Percentiles rank a stretch among this genome's conserved stretches.
Evolutionary conservation across 2,113 vertebrate genomes (phyloP).

Genomic region (Grallaria varia): DNA sequence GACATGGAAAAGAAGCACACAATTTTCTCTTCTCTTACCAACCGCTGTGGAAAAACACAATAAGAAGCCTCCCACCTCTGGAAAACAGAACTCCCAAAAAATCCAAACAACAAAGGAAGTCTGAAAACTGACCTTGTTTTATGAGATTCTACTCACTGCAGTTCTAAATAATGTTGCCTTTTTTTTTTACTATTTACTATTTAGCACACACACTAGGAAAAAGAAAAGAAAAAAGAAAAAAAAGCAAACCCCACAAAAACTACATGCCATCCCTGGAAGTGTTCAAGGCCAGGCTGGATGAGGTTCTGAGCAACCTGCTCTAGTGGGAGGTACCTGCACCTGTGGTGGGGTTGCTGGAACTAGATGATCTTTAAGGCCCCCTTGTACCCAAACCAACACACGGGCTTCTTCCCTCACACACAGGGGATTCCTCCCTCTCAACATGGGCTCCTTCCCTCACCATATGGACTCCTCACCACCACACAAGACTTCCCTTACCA

Average conservation of each 20-base stretch:
- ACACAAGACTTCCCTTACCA: not conserved
- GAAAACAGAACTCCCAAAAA: not conserved
- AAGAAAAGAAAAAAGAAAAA: not conserved
- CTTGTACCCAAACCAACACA: not conserved
- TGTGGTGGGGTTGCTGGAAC: not conserved
- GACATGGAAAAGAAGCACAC: not conserved
- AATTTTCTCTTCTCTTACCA: not conserved
- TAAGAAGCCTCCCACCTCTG: not conserved
- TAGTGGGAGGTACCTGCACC: too few species aligned
- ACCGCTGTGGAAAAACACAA: not conserved
- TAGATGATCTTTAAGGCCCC: not conserved
- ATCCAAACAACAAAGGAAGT: not conserved
- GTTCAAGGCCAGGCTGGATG: not conserved
- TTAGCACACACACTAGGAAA: not conserved
- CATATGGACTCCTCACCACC: not conserved
- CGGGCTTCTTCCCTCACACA: not conserved
- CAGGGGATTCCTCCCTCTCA: not conserved
- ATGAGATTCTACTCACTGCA: not conserved
- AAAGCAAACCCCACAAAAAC: not conserved
- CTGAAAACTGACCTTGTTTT: not conserved
- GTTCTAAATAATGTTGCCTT: not conserved
- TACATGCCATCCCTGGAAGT: not conserved
- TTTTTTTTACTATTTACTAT: not conserved
- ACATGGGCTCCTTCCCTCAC: not conserved
- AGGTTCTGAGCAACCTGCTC: not conserved